Percentiles rank a stretch among this genome's conserved stretches.
Conservation (phyloP, 2,113 vertebrate genomes). For the Carassius auratus region DNA sequence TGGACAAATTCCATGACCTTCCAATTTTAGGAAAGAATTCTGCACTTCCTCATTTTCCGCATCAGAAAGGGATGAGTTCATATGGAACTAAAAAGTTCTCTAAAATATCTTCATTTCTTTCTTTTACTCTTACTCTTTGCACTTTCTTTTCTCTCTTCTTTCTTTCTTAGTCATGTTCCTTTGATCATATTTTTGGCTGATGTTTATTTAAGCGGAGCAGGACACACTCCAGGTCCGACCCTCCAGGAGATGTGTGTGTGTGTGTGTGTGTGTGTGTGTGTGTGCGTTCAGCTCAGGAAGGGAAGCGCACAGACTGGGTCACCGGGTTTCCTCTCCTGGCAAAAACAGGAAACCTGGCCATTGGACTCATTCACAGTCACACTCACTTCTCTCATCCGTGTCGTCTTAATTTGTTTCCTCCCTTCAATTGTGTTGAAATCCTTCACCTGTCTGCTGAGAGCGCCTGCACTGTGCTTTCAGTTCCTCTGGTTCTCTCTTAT, state of each 20-base stretch:
- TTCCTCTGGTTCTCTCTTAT: not conserved
- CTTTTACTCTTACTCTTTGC: not conserved
- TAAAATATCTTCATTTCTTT: not conserved
- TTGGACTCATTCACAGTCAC: conserved; percentile 36
- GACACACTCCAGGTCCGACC: not conserved
- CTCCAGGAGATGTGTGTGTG: not conserved
- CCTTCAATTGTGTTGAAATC: conserved; percentile 1
- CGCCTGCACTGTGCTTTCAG: not conserved
- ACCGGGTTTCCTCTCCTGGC: conserved; percentile 59
- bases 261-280: conserved; percentile 25
- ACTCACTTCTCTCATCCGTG: not conserved
- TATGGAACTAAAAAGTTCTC: not conserved
- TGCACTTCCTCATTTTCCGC: too few relatives aligned
- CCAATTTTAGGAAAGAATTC: too few relatives aligned
- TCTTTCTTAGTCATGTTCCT: too few relatives aligned
- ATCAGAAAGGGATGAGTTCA: not conserved
- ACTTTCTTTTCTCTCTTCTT: too few relatives aligned
- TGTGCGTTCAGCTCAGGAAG: conserved; percentile 15
- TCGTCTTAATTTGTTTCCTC: not conserved
- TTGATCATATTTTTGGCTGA: not conserved
- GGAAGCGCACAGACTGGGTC: conserved; percentile 1
- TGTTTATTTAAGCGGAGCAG: not conserved
- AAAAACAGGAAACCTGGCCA: conserved; percentile 75
- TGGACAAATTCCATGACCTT: too few relatives aligned
- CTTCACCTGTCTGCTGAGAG: not conserved